Evolutionary conservation across 2,797 vertebrate genomes (phyloP).

Genomic region (Synaphobranchus kaupii): DNA sequence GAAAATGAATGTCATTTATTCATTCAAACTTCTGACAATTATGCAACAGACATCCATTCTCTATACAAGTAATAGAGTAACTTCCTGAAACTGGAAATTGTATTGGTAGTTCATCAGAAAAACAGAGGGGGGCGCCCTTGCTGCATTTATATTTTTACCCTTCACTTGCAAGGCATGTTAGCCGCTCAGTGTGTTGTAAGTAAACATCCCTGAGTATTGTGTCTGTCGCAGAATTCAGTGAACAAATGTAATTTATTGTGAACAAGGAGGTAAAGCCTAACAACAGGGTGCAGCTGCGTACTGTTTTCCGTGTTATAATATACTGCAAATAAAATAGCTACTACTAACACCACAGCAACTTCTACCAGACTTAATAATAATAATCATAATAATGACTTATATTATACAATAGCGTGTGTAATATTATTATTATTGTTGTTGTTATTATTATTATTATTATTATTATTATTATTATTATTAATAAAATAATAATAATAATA

Average conservation of each 20-base stretch:
- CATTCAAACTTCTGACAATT: not conserved
- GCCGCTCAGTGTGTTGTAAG: not conserved
- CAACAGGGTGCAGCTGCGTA: not conserved
- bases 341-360: not conserved
- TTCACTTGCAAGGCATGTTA: not conserved
- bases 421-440: not conserved
- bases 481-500: not conserved
- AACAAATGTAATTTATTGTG: not conserved
- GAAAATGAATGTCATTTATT: not conserved
- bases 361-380: not conserved
- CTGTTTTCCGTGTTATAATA: not conserved
- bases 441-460: slow-evolving; percentile 15
- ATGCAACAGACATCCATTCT: not conserved
- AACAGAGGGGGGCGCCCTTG: slow-evolving; percentile 72
- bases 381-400: not conserved
- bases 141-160: slow-evolving; percentile 16
- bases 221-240: not conserved
- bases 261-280: slow-evolving; percentile 1
- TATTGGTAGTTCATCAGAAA: slow-evolving; percentile 40
- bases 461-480: not conserved
- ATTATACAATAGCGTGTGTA: not conserved
- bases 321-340: not conserved
- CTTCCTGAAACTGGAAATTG: not conserved
- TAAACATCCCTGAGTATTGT: not conserved
- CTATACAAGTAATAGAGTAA: not conserved